Conservation (phyloP, 2,113 vertebrate genomes). For the Illadopsis cleaveri region DNA sequence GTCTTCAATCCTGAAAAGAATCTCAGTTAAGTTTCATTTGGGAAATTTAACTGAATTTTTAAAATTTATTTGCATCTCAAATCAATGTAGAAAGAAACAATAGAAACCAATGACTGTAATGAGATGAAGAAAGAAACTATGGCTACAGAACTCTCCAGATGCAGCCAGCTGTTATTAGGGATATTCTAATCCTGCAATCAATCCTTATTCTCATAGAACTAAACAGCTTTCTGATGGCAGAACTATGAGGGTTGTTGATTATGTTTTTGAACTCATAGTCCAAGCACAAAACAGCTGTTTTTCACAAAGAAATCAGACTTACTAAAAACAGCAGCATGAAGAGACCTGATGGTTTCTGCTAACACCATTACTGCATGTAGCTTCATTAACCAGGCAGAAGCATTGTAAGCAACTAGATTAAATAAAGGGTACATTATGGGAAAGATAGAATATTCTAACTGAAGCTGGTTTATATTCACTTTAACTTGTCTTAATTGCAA, state of each 20-base stretch:
- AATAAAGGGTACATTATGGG: background rate
- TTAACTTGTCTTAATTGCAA: slow-evolving; percentile 14
- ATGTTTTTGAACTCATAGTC: slow-evolving; percentile 72
- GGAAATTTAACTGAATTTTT: background rate
- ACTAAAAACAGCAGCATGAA: slow-evolving; percentile 51
- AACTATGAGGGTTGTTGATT: slow-evolving; percentile 57
- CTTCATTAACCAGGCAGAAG: slow-evolving; percentile 10
- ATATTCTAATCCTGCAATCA: slow-evolving; percentile 47
- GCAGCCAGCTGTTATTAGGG: slow-evolving; percentile 74
- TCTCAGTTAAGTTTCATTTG: background rate
- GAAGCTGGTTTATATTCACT: background rate
- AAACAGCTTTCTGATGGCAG: slow-evolving; percentile 37
- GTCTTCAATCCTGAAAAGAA: background rate
- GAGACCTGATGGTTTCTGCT: slow-evolving; percentile 48
- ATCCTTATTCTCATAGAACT: slow-evolving; percentile 27
- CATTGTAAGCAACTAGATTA: background rate
- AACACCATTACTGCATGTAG: slow-evolving; percentile 10
- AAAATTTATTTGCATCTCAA: slow-evolving; percentile 21
- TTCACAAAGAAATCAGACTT: slow-evolving; percentile 63
- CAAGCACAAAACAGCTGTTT: slow-evolving; percentile 73
- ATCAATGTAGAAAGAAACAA: slow-evolving; percentile 33
- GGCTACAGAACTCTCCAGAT: slow-evolving; percentile 66
- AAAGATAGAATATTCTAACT: background rate
- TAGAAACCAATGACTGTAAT: slow-evolving; percentile 39
- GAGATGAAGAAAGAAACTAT: slow-evolving; percentile 52